Evolutionary conservation across 2,888 invertebrate genomes (phyloP).

Genomic region (Calameuta pallipes): DNA sequence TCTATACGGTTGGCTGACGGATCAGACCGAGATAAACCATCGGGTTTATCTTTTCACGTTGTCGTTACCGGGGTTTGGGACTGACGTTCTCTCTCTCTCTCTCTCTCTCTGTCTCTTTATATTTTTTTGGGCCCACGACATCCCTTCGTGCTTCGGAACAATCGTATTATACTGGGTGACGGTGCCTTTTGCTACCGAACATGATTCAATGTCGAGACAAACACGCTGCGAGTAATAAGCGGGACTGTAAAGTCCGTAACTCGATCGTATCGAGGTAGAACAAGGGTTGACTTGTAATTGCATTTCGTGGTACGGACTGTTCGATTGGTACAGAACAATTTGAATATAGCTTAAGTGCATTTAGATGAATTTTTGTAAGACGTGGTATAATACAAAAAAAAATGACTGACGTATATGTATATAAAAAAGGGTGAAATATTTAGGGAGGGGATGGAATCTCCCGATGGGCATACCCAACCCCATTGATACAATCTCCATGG

Average conservation of each 20-base stretch:
- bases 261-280: neutral
- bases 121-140: neutral
- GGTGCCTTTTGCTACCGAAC: constrained; percentile 9
- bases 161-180: constrained; percentile 20
- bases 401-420: neutral
- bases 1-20: constrained; percentile 25
- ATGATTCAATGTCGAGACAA: neutral
- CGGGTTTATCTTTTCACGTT: constrained; percentile 5
- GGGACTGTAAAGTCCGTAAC: neutral
- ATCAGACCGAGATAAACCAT: constrained; percentile 36
- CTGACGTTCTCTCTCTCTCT: constrained; percentile 2
- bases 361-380: neutral
- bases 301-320: neutral
- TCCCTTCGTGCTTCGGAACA: constrained; percentile 7
- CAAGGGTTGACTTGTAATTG: neutral
- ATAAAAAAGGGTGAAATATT: neutral
- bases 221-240: neutral
- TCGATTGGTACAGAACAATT: neutral
- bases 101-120: neutral
- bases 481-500: constrained; percentile 23
- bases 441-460: constrained; percentile 14
- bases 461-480: constrained; percentile 9
- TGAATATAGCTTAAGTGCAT: neutral
- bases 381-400: neutral
- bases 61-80: neutral